These are phyloP conservation scores for Ptilonorhynchus violaceus DNA, from an alignment of 2,113 vertebrate genomes.

Conservation along the genomic window DNA sequence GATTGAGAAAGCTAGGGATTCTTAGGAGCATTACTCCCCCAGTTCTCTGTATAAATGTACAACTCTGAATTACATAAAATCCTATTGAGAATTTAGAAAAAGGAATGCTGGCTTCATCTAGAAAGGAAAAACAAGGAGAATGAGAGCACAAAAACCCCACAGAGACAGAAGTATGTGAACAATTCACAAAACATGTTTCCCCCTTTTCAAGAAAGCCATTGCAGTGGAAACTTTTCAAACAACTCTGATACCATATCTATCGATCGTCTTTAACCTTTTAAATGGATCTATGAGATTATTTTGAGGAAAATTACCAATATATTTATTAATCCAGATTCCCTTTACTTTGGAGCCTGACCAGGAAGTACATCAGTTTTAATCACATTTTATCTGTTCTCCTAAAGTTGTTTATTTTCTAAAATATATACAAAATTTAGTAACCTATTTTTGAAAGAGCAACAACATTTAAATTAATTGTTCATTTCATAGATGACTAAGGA, in stretches of 20 bases:
- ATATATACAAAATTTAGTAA: background rate
- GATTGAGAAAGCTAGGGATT: background rate
- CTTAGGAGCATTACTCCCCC: background rate
- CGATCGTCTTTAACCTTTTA: background rate
- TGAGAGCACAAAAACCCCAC: background rate
- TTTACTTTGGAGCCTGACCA: background rate
- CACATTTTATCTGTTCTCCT: background rate
- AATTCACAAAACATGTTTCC: background rate
- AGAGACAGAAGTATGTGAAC: background rate
- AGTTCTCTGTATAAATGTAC: background rate
- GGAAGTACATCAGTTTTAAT: background rate
- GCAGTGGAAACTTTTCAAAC: background rate
- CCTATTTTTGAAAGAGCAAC: background rate
- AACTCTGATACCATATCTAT: rapidly evolving
- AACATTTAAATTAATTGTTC: background rate
- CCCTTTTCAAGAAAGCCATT: background rate
- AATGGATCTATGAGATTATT: background rate
- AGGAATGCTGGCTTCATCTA: background rate
- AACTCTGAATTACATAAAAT: background rate
- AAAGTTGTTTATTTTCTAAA: background rate
- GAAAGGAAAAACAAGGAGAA: background rate
- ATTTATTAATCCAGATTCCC: background rate
- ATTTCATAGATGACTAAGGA: background rate
- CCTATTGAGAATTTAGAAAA: background rate
- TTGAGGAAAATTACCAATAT: background rate